Percentiles rank a stretch among this genome's conserved stretches.
These are phyloP conservation scores for Pseudochaenichthys georgianus DNA, from an alignment of 2,797 vertebrate species.

Conservation along the genomic window DNA sequence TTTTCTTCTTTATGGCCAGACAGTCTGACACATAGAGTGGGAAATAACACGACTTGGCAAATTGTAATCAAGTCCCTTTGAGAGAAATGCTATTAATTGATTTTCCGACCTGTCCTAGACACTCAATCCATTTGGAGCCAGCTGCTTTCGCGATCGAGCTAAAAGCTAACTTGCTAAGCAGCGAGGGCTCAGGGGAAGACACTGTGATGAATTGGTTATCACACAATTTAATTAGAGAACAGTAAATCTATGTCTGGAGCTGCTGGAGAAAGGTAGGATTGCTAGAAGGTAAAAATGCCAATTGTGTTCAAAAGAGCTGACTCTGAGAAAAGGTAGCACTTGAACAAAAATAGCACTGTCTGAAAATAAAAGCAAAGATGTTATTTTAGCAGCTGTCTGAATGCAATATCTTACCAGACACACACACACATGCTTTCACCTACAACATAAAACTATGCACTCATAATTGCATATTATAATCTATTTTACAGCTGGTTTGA, in stretches of 20 bases:
- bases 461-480: neutral
- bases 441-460: too few species aligned
- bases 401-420: too few species aligned
- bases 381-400: too few species aligned
- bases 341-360: neutral
- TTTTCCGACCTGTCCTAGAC: constrained; percentile 65
- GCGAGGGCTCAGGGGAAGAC: constrained; percentile 34
- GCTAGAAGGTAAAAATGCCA: constrained; percentile 1
- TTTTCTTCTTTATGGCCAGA: constrained; percentile 24
- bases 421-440: too few species aligned
- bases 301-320: constrained; percentile 8
- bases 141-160: constrained; percentile 37
- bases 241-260: constrained; percentile 39
- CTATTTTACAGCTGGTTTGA: neutral
- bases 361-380: neutral
- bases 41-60: constrained; percentile 42
- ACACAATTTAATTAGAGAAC: constrained; percentile 48
- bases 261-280: constrained; percentile 7
- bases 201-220: constrained; percentile 54
- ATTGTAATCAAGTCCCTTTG: constrained; percentile 69
- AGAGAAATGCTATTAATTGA: constrained; percentile 68
- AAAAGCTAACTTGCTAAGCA: constrained; percentile 55
- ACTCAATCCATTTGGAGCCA: constrained; percentile 52
- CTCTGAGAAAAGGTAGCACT: neutral
- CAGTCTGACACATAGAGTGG: constrained; percentile 23